phyloP scores from a whole-genome alignment of 2,113 vertebrate genomes.

The Actenoides hombroni region DNA sequence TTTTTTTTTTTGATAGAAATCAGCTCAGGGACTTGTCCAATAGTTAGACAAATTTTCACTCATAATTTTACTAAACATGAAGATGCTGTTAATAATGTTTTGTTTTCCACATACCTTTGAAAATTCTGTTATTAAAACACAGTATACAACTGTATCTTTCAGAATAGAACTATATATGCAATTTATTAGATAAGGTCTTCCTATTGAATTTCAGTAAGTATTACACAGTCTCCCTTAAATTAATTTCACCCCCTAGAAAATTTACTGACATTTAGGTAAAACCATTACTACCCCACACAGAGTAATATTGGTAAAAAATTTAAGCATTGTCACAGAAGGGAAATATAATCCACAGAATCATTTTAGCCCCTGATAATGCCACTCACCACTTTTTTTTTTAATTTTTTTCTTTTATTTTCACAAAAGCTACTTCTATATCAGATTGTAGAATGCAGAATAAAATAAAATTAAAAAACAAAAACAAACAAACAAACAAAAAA shows the following conservation, averaged over 20 bases:
- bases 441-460: constrained; percentile 1
- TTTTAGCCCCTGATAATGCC: not conserved
- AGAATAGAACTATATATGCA: not conserved
- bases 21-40: not conserved
- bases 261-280: not conserved
- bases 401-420: not conserved
- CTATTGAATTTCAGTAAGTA: not conserved
- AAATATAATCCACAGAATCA: not conserved
- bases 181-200: not conserved
- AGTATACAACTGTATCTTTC: not conserved
- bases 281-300: not conserved
- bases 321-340: not conserved
- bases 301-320: not conserved
- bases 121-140: not conserved
- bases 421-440: not conserved
- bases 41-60: not conserved
- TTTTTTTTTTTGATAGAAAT: not conserved
- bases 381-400: not conserved
- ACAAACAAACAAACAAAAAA: no score
- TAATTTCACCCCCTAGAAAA: not conserved
- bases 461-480: not conserved
- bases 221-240: not conserved
- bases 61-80: not conserved
- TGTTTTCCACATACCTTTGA: not conserved
- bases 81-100: not conserved